phyloP scores from a whole-genome alignment of 2,113 vertebrate species.

The Neopipo cinnamomea region DNA sequence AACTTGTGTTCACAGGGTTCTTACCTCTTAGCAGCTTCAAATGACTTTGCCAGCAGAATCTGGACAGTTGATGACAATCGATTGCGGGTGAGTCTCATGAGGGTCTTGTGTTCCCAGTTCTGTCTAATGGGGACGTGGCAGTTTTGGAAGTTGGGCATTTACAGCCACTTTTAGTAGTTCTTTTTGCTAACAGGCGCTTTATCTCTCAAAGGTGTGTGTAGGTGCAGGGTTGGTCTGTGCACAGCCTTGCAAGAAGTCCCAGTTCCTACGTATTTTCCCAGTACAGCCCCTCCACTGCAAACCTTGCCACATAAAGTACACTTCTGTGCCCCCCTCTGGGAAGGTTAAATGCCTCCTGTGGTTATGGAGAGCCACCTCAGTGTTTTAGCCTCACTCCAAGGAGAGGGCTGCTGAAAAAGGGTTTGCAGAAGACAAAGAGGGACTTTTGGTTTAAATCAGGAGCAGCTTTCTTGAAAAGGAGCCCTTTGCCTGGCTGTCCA shows the following conservation, averaged over 20 bases:
- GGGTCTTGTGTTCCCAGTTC: background rate
- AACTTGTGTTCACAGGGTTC: conserved; percentile 80
- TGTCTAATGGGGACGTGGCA: background rate
- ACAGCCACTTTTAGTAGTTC: background rate
- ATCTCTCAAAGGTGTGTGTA: background rate
- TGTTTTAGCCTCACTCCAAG: background rate
- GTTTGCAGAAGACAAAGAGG: background rate
- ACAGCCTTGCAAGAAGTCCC: background rate
- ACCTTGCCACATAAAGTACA: background rate
- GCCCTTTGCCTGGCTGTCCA: background rate
- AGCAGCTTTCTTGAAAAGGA: background rate
- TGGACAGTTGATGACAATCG: conserved; percentile 98
- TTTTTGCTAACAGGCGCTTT: background rate
- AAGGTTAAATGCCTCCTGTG: background rate
- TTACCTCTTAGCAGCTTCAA: conserved; percentile 93
- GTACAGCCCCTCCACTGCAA: background rate
- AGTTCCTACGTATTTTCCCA: background rate
- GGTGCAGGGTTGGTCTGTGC: background rate
- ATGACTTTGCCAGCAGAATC: conserved; percentile 97
- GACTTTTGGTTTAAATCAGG: background rate
- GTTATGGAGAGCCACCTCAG: background rate
- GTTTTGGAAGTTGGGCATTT: background rate
- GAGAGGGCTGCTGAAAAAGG: background rate
- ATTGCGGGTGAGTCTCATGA: conserved; percentile 81
- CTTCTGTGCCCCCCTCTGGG: background rate